Evolutionary conservation across 1,140 invertebrate species (phyloP).

Genomic region (Drosophila fuyamai): DNA sequence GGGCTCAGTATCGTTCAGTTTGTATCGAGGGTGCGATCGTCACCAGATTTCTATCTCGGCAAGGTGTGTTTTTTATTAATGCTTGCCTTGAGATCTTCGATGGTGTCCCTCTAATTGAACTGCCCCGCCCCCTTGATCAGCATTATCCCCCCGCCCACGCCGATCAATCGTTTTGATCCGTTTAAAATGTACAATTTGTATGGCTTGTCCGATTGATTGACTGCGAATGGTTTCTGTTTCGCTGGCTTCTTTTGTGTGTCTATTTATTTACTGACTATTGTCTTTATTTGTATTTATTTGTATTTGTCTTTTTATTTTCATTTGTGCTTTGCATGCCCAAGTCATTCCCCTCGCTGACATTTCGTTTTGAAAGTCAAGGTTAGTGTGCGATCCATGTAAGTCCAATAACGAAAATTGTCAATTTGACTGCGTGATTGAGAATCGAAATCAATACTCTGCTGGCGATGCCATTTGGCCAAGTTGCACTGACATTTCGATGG

Average conservation of each 20-base stretch:
- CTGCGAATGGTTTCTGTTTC: conserved; percentile 36
- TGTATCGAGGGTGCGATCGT: background rate
- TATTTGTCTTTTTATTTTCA: background rate
- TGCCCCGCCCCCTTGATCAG: conserved; percentile 4
- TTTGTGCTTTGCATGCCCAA: conserved; percentile 42
- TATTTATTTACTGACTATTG: conserved; percentile 47
- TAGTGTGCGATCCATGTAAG: conserved; percentile 18
- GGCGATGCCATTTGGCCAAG: conserved; percentile 43
- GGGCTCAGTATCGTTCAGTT: background rate
- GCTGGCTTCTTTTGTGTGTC: conserved; percentile 30
- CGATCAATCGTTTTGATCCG: conserved; percentile 41
- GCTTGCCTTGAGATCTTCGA: conserved; percentile 32
- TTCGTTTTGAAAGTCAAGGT: conserved; percentile 67
- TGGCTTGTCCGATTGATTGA: conserved; percentile 64
- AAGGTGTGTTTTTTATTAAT: background rate
- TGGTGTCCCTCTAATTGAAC: conserved; percentile 18
- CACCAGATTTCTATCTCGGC: background rate
- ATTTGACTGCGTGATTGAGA: conserved; percentile 34
- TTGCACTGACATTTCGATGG: conserved; percentile 63
- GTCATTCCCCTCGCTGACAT: conserved; percentile 41
- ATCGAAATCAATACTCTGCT: conserved; percentile 24
- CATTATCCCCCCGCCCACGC: background rate
- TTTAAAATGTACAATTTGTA: conserved; percentile 63
- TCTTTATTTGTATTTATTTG: conserved; percentile 41
- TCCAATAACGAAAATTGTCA: conserved; percentile 43